These are phyloP conservation scores for Passer montanus DNA, from an alignment of 2,113 vertebrate species.

Conservation along the genomic window DNA sequence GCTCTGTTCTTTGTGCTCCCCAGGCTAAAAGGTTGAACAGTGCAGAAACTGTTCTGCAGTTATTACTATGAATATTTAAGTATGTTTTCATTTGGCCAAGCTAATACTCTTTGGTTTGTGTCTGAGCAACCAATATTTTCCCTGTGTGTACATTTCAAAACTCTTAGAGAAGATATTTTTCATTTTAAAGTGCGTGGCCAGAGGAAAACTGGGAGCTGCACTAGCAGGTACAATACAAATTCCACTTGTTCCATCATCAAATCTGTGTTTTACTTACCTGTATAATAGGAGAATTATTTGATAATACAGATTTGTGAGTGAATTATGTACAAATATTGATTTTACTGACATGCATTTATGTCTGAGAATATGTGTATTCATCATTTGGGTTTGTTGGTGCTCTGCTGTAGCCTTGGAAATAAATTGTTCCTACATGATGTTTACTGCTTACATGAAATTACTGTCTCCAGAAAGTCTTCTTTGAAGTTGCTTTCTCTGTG, in stretches of 20 bases:
- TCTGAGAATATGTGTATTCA: not conserved
- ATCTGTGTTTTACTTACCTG: not conserved
- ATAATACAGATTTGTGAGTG: not conserved
- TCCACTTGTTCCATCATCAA: not conserved
- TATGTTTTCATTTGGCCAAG: not conserved
- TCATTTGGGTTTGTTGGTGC: not conserved
- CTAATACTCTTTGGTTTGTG: not conserved
- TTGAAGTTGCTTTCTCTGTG: not conserved
- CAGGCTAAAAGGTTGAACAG: not conserved
- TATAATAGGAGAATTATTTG: not conserved
- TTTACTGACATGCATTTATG: not conserved
- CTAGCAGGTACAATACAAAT: not conserved
- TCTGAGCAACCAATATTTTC: not conserved
- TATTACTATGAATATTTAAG: not conserved
- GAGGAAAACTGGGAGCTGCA: not conserved
- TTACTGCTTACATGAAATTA: not conserved
- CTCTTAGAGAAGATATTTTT: not conserved
- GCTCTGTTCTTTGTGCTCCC: not conserved
- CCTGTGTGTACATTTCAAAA: not conserved
- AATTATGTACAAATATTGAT: not conserved
- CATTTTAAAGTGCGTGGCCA: not conserved
- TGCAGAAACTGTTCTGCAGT: not conserved
- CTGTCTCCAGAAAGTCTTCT: not conserved
- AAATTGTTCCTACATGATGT: not conserved
- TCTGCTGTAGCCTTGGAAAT: not conserved